These are phyloP conservation scores for Rousettus madagascariensis DNA, from an alignment of 2,797 vertebrate species.

Conservation along the genomic window DNA sequence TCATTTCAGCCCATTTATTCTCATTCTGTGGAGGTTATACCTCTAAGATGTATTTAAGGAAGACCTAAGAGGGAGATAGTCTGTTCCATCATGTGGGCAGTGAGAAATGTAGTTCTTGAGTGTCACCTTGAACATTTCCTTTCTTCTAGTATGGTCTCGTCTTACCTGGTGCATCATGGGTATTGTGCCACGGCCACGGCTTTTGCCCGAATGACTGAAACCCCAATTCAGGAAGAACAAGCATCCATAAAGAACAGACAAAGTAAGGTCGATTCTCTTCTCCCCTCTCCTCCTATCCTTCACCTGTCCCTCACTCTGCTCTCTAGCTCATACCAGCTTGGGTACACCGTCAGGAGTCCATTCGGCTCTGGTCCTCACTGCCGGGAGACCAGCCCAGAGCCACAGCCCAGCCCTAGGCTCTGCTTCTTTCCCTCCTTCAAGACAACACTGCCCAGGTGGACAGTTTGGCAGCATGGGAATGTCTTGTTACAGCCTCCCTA, in stretches of 20 bases:
- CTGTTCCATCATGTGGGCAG: background rate
- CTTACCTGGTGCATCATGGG: constrained; percentile 98
- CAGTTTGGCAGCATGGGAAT: background rate
- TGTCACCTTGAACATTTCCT: constrained; percentile 71
- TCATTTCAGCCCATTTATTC: constrained; percentile 8
- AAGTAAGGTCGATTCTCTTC: constrained; percentile 85
- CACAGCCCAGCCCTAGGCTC: background rate
- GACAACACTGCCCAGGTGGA: background rate
- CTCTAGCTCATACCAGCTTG: background rate
- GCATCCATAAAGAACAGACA: constrained; percentile 98
- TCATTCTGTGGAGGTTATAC: background rate
- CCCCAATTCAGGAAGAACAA: constrained; percentile 97
- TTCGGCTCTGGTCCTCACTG: background rate
- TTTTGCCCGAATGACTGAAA: constrained; percentile 97
- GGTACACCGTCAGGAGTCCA: constrained; percentile 10
- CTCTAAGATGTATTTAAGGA: background rate
- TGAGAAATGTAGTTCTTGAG: constrained; percentile 63
- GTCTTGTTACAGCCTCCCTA: background rate
- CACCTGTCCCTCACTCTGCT: background rate
- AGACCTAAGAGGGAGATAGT: background rate
- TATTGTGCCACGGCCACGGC: constrained; percentile 97
- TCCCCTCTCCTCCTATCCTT: background rate
- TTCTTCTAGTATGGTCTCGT: constrained; percentile 94
- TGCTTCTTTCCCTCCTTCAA: background rate
- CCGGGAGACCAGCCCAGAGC: background rate